phyloP scores from a whole-genome alignment of 2,888 invertebrate species.

The Tyria jacobaeae region DNA sequence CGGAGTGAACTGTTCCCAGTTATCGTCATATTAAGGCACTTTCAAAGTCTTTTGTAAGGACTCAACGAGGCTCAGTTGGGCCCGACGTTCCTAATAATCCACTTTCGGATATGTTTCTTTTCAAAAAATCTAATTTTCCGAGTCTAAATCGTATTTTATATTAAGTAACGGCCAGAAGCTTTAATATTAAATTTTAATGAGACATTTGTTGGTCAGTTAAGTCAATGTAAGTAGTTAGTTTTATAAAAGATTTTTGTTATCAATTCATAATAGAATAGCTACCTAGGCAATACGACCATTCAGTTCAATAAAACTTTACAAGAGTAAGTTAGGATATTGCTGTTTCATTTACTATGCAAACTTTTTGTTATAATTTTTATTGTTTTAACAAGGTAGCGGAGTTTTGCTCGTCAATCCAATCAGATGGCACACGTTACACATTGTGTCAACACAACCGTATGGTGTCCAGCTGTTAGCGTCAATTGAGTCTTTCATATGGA shows the following conservation, averaged over 20 bases:
- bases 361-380: no score
- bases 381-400: no score
- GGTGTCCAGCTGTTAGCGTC: no score
- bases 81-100: background rate
- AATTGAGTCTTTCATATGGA: no score
- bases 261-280: no score
- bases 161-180: background rate
- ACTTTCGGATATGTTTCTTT: background rate
- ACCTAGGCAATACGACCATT: no score
- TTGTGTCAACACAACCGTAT: no score
- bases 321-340: background rate
- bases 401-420: no score
- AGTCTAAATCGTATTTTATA: background rate
- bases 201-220: background rate
- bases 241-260: no score
- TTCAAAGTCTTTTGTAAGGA: background rate
- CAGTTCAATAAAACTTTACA: background rate
- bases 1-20: background rate
- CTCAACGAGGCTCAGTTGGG: background rate
- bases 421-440: no score
- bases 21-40: background rate
- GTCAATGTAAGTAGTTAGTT: background rate
- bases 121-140: background rate
- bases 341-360: background rate
- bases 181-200: background rate